Percentiles rank a stretch among this genome's conserved stretches.
Conservation (phyloP, 2,888 invertebrate genomes). For the Ormyrus nitidulus region DNA sequence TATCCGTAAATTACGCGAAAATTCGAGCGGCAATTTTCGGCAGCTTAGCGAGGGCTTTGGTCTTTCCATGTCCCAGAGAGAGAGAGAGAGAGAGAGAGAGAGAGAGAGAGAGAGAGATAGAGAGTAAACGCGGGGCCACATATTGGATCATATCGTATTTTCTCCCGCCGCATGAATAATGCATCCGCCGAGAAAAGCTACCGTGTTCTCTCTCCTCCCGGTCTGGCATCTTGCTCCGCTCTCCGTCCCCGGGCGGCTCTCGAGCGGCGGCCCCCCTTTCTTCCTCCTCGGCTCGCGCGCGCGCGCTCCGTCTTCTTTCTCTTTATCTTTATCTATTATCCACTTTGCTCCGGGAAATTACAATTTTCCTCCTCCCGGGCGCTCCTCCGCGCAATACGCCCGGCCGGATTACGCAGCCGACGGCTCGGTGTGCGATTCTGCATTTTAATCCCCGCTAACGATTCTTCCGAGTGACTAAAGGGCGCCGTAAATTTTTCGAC, state of each 20-base stretch:
- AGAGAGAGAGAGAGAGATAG: slow-evolving; percentile 40
- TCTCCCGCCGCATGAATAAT: slow-evolving; percentile 74
- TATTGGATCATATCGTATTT: slow-evolving; percentile 76
- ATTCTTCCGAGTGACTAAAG: background rate
- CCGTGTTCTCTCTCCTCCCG: slow-evolving; percentile 55
- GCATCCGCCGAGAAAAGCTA: slow-evolving; percentile 66
- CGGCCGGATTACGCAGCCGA: background rate
- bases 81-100: slow-evolving; percentile 42
- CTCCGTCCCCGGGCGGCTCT: background rate
- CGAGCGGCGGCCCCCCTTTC: background rate
- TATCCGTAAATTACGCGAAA: slow-evolving; percentile 70
- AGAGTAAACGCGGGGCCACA: slow-evolving; percentile 64
- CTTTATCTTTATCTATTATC: slow-evolving; percentile 54
- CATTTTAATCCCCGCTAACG: slow-evolving; percentile 15
- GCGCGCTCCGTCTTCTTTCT: slow-evolving; percentile 44
- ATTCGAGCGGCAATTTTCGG: slow-evolving; percentile 73
- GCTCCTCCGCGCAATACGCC: slow-evolving; percentile 26
- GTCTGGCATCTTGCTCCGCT: slow-evolving; percentile 43
- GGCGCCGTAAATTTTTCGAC: background rate
- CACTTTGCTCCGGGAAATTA: slow-evolving; percentile 45
- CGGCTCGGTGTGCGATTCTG: background rate
- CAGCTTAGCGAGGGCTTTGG: slow-evolving; percentile 68
- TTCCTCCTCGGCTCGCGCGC: background rate
- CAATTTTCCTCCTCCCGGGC: slow-evolving; percentile 39
- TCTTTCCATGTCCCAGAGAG: slow-evolving; percentile 31